phyloP scores from a whole-genome alignment of 2,888 invertebrate species.

The Lithophane socia region DNA sequence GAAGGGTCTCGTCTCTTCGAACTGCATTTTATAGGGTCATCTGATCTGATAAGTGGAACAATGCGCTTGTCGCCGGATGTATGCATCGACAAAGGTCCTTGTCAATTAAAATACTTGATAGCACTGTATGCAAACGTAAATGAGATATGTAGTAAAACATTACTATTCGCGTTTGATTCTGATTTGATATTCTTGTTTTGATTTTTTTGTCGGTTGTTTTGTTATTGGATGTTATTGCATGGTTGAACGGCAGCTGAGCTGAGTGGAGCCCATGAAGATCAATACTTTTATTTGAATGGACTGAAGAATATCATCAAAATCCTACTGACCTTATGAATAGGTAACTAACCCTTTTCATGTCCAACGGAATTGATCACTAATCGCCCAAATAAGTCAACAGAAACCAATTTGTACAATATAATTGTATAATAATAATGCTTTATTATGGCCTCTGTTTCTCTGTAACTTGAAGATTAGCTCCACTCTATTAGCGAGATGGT shows the following conservation, averaged over 20 bases:
- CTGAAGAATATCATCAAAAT: neutral
- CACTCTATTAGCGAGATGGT: neutral
- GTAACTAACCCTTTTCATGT: neutral
- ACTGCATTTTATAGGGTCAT: conserved; percentile 81
- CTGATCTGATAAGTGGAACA: conserved; percentile 84
- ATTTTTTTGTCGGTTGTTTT: conserved; percentile 24
- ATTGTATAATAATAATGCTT: neutral
- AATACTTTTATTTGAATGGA: neutral
- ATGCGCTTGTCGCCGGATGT: conserved; percentile 79
- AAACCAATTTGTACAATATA: neutral
- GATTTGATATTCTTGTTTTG: conserved; percentile 52
- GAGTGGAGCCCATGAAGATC: neutral
- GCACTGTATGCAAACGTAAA: conserved; percentile 78
- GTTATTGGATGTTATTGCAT: conserved; percentile 10
- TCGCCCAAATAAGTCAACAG: neutral
- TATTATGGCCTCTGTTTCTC: neutral
- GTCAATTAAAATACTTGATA: conserved; percentile 84
- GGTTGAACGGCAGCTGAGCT: neutral
- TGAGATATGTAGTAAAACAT: conserved; percentile 62
- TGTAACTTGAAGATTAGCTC: neutral
- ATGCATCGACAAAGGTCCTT: conserved; percentile 84
- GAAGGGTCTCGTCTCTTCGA: conserved; percentile 73
- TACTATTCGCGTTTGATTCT: conserved; percentile 50
- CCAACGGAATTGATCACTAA: neutral
- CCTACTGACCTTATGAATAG: too few relatives aligned